Base-by-base conservation (phyloP, 2,113 vertebrate genomes). In the Stictonetta naevosa region DNA sequence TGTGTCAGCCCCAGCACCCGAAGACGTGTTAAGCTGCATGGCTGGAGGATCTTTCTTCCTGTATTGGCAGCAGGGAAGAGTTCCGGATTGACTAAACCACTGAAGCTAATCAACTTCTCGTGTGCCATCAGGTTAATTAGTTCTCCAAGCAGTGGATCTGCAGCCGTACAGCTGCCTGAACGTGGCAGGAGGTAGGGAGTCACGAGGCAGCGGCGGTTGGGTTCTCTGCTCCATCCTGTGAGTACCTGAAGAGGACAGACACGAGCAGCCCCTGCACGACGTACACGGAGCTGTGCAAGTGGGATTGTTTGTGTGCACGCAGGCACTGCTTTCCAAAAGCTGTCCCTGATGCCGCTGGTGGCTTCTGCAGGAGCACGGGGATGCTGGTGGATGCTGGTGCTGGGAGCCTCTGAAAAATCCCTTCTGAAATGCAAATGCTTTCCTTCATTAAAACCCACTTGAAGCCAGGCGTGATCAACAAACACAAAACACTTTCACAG, bases 61-160 rank as follows among this genome's bases (percentile, higher is more conserved):
- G 19, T 53, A 6, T 33, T 96, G 90, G 91, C 87, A 93, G 46
- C 55, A 68, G 58, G 84, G 42, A 48, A 85, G 55, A 83, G 19
- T 78, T 94, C 10, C 12, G 80, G 50, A 48, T 55, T 95, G 83
- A 59, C 59, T 88, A 88, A 90, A 74, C 69, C 59, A 33, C 62
- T 86, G 80, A 90, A 89, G 93, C 68, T 86, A 95, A 96, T 92
- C 82, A 90, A 71, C 72, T 66, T 87, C 79, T 85, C 34, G 46
- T 81, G 85, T 83, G 68, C 46, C 58, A 36, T 58, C 66, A 63
- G 67, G 76, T 94, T 92, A 93, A 87, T 92, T 64, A 90, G 69
- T 86, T 89, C 83, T 62, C 77, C 50, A 66, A 88, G 83, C 73
- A 53, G 53, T 1, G 1, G 56, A 52, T 66, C 83, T 63, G 83